Base-by-base conservation (phyloP, 2,888 invertebrate species). In the Drosophila hamatofila region DNA sequence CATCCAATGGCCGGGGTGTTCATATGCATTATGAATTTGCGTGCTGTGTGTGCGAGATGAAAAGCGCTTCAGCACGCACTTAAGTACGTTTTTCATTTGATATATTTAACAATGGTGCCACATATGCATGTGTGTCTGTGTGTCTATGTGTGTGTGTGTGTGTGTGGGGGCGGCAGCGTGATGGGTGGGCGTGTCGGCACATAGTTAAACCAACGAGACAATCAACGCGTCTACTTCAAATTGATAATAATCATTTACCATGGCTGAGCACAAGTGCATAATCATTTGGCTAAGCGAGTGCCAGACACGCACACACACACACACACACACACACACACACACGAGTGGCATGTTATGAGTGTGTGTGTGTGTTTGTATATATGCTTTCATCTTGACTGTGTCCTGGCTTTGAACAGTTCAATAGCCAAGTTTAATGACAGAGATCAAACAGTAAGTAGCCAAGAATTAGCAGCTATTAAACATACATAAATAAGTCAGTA, bases 81-180 rank as follows among this genome's bases (percentile, higher is more conserved):
- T 73, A 80, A 88, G 85, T 85, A 78, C 77, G 75, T 75, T 78
- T 81, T 83, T 85, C 83, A 87, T 88, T 84, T 79, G 66, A 79
- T 81, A 72, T 78, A 78, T 80, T 84, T 81, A 81, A 85, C 73
- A 72, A 74, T 81, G 76, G 44, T 63, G 65, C 62, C 61, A 58
- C 23, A 37, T 59, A 51, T 3, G 2, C 7, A 18, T 12, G 6
- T 27, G n/a, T 46, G 16, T 33, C 3, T 12, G 18, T 30, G 12
- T 30, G 18, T 33, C 23, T 18, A 8, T 2, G 51, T 18, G 33
- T 33, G 18, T 18, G 33, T 33, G 18, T 33, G 49, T 30, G 51
- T 11, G 33, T 5, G 21, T 6, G 35, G 27, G 7, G 23, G 21
- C n/a, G 33, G 18, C 18, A 16, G 48, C n/a, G 6, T 27, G 51